Base-by-base conservation (phyloP, 1,140 invertebrate genomes). In the Anoplophora glabripennis region DNA sequence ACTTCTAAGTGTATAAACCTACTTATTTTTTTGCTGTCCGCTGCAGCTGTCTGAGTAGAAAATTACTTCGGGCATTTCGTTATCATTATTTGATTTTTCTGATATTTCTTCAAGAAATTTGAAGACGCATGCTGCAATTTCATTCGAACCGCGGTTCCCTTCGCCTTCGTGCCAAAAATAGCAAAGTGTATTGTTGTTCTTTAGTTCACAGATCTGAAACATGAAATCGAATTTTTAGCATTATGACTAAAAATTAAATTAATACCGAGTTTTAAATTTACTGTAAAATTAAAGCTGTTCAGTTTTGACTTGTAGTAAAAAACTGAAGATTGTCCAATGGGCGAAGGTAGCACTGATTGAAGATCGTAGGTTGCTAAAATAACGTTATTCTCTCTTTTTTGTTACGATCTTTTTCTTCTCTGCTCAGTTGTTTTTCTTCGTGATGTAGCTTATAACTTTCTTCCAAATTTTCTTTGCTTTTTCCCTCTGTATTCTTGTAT, bases 81-180 rank as follows among this genome's bases (percentile, higher is more conserved):
- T 4, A 11, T 37, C n/a, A 41, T 41, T 44, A 34, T n/a, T 17
- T 36, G 14, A 9, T 41, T 9, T 42, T 14, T n/a, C 14, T 18
- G 51, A 17, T 10, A 15, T 35, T 70, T 73, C 8, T 58, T 58
- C 10, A 9, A 59, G 38, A 12, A 38, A 49, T 7, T 38, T 28
- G 14, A 10, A 36, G 3, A 59, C 40, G 18, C 49, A 59, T 15
- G 69, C 64, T n/a, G 72, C 72, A 57, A 79, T 80, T 66, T 77
- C 74, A 44, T 72, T 75, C 11, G 74, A 67, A 5, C 72, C 76
- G 52, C 76, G 66, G 28, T 74, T 71, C 10, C 65, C 78, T 40
- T 74, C 61, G 7, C 64, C 64, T 63, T 81, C 78, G 65, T 75
- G 67, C 76, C 77, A 80, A 34, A 78, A 66, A 61, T 71, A 77